Base-by-base conservation (phyloP, 2,888 invertebrate genomes). In the Mythimna vitellina region DNA sequence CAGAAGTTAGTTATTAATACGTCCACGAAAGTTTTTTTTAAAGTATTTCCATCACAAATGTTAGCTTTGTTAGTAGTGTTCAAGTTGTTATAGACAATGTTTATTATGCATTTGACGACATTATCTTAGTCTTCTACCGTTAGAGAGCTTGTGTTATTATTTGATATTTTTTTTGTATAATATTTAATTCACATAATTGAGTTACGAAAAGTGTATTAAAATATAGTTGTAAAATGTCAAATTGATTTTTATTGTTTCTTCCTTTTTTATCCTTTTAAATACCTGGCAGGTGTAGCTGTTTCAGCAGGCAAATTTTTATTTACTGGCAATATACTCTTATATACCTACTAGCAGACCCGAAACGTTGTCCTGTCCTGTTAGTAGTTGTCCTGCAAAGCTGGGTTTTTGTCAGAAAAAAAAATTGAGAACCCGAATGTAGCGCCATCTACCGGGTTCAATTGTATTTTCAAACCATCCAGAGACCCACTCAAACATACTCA, bases 121-220 rank as follows among this genome's bases (percentile, higher is more conserved):
- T 88, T 89, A 87, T 85, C 84, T 86, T 89, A 86, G 85, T 85
- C 87, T 89, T 86, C 83, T 90, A 90, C 88, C 86, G 89, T 91
- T 92, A 91, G 89, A 89, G 92, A 92, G 91, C 88, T 87, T 91
- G 93, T 92, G 91, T 94, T 93, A 92, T 93, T 93, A 90, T 92
- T 92, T 93, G 90, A 93, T 94, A 92, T 81, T 89, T 90, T 35
- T 92, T 94, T 94, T 96, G 95, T 95, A 95, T 89, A 85, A 89
- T 94, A 95, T 93, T 94, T 90, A 93, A 92, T 91, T 92, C 90
- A 92, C 92, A 92, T 91, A 91, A 93, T 91, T 94, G 94, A 92
- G 94, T 95, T 94, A 93, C 89, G 91, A 95, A 93, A 94, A 92
- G 93, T 94, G 93, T 94, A 95, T 93, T 93, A 90, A 94, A 94